Evolutionary conservation across 2,797 vertebrate genomes (phyloP).

Genomic region (Myotis daubentonii): DNA sequence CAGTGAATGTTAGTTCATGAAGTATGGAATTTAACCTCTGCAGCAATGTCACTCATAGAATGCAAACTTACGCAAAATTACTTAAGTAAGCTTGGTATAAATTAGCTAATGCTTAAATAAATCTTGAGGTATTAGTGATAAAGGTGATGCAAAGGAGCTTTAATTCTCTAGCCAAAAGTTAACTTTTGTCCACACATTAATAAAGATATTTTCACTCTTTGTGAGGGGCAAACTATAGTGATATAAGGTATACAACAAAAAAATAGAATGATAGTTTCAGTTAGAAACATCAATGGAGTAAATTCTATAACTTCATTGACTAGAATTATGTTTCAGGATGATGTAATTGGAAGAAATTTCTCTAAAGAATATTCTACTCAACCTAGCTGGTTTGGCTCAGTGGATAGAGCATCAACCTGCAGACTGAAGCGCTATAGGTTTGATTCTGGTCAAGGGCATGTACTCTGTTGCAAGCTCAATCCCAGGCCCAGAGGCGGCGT

Average conservation of each 20-base stretch:
- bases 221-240: neutral
- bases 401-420: too few species aligned
- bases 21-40: neutral
- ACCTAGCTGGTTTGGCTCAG: too few species aligned
- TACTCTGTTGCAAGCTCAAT: too few species aligned
- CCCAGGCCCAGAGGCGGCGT: too few species aligned
- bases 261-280: neutral
- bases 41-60: too few species aligned
- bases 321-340: neutral
- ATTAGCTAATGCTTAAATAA: neutral
- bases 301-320: neutral
- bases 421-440: too few species aligned
- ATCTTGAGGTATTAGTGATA: neutral
- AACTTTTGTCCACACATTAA: neutral
- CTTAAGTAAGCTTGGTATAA: neutral
- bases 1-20: neutral
- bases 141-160: neutral
- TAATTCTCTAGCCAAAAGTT: neutral
- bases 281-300: neutral
- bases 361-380: neutral
- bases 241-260: neutral
- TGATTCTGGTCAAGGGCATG: too few species aligned
- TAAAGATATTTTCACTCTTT: neutral
- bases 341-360: neutral
- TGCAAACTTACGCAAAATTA: neutral